These are phyloP conservation scores for Silurus meridionalis DNA, from an alignment of 2,113 vertebrate species.

Conservation along the genomic window DNA sequence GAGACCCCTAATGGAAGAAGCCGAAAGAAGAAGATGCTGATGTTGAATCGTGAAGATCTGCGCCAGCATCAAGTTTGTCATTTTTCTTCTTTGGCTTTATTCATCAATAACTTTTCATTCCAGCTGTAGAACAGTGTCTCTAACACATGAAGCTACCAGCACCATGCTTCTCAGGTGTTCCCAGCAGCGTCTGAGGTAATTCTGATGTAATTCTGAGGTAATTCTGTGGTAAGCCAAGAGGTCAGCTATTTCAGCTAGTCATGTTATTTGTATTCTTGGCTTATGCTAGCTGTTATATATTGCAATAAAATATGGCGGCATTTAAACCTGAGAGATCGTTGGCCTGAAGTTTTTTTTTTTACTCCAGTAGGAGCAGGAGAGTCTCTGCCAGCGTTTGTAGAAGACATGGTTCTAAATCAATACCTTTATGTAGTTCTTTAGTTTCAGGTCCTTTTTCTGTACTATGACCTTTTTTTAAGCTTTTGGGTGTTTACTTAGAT, in stretches of 20 bases:
- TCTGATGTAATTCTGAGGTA: no score
- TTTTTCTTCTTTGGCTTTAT: neutral
- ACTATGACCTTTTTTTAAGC: neutral
- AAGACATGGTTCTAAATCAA: neutral
- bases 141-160: neutral
- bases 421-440: neutral
- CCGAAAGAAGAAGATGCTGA: neutral
- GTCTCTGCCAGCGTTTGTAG: neutral
- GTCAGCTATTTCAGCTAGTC: no score
- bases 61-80: neutral
- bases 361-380: neutral
- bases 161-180: neutral
- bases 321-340: neutral
- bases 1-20: no score
- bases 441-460: neutral
- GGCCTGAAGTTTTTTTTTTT: neutral
- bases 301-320: neutral
- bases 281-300: neutral
- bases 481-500: neutral
- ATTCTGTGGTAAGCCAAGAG: no score
- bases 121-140: neutral
- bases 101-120: neutral
- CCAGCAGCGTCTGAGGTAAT: neutral
- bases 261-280: neutral
- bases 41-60: neutral